These are phyloP conservation scores for Venturia canescens DNA, from an alignment of 1,140 invertebrate genomes.

Conservation along the genomic window DNA sequence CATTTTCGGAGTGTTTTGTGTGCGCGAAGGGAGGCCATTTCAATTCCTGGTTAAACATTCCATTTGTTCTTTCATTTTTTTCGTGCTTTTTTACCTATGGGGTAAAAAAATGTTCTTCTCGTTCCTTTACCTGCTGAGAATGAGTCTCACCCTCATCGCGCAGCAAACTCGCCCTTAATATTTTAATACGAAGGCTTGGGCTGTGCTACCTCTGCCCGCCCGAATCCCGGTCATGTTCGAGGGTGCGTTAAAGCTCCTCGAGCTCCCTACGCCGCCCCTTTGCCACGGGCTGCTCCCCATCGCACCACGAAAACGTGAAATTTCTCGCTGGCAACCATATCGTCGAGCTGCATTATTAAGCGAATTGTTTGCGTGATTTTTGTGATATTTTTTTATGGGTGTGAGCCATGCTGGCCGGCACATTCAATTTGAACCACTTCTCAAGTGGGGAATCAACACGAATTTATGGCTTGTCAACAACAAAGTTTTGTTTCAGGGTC, in stretches of 20 bases:
- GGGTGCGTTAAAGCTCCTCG: conserved; percentile 18
- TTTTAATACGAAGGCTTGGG: conserved; percentile 20
- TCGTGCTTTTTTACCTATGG: not conserved
- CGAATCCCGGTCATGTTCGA: conserved; percentile 12
- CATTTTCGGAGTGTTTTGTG: not conserved
- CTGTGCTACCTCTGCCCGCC: not conserved
- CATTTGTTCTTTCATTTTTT: not conserved
- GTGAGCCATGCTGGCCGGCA: too few species aligned
- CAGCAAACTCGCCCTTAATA: conserved; percentile 9
- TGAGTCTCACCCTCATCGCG: not conserved
- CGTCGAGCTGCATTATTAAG: conserved; percentile 14
- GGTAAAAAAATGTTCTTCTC: not conserved
- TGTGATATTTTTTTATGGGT: not conserved
- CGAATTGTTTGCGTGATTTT: conserved; percentile 1
- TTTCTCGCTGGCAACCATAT: not conserved
- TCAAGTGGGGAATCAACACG: too few species aligned
- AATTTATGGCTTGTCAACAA: too few species aligned
- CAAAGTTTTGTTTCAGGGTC: too few species aligned
- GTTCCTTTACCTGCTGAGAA: not conserved
- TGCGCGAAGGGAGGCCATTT: not conserved
- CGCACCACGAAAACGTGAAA: conserved; percentile 17
- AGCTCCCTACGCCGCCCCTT: not conserved
- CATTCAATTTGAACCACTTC: too few species aligned
- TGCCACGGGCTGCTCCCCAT: not conserved
- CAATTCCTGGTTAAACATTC: not conserved